These are phyloP conservation scores for Saimiri boliviensis DNA, from an alignment of 2,113 vertebrate species.

Conservation along the genomic window DNA sequence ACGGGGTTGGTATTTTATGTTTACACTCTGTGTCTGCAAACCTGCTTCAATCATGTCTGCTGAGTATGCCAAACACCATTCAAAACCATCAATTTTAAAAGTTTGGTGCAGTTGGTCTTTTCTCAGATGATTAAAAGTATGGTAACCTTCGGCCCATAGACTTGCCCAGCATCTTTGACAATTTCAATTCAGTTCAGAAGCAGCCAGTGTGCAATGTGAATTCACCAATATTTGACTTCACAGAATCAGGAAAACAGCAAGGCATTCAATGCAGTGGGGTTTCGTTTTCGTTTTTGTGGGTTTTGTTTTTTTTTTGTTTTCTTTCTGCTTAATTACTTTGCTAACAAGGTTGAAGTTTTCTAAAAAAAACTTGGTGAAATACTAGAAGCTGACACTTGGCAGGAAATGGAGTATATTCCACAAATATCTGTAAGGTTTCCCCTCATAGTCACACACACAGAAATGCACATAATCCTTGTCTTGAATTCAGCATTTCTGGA, in stretches of 20 bases:
- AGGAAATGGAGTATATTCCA: conserved; percentile 44
- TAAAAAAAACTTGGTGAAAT: conserved; percentile 44
- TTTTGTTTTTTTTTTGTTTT: neutral
- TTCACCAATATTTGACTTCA: neutral
- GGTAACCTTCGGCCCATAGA: neutral
- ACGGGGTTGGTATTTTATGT: neutral
- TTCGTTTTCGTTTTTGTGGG: neutral
- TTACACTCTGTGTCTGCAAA: neutral
- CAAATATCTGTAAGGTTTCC: conserved; percentile 60
- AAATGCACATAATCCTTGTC: neutral
- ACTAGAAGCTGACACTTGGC: conserved; percentile 25
- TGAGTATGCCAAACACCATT: neutral
- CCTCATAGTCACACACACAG: neutral
- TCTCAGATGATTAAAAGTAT: neutral
- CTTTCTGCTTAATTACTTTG: conserved; percentile 52
- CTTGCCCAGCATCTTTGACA: neutral
- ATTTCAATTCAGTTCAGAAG: neutral
- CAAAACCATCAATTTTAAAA: neutral
- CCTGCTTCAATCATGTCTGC: neutral
- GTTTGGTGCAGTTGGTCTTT: neutral
- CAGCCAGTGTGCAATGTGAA: neutral
- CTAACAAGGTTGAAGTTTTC: conserved; percentile 54
- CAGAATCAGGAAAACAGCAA: neutral
- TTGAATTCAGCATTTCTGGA: neutral
- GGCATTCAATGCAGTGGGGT: neutral